These are phyloP conservation scores for Philantomba maxwellii DNA, from an alignment of 2,113 vertebrate species.

Conservation along the genomic window DNA sequence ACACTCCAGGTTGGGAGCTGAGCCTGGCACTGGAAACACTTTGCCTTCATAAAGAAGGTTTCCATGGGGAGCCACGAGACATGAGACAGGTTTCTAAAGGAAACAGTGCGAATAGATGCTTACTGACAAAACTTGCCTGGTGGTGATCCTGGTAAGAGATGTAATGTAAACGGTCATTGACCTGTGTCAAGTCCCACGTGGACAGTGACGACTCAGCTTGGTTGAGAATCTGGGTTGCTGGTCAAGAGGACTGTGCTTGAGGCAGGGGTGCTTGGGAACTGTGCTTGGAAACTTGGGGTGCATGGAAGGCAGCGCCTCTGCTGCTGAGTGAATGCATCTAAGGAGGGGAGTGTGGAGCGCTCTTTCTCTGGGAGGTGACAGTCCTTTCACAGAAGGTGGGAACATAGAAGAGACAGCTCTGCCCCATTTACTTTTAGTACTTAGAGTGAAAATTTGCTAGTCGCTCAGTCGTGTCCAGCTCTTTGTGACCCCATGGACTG, in stretches of 20 bases:
- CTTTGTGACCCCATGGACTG: neutral
- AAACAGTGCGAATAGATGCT: neutral
- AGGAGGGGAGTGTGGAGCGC: neutral
- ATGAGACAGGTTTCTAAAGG: neutral
- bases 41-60: neutral
- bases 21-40: neutral
- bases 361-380: neutral
- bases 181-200: neutral
- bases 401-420: neutral
- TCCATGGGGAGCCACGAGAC: neutral
- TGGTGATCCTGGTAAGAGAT: neutral
- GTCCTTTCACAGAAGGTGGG: neutral
- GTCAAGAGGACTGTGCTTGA: neutral
- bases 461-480: neutral
- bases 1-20: slow-evolving; percentile 50
- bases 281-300: neutral
- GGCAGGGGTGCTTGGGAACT: neutral
- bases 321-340: neutral
- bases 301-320: neutral
- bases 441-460: neutral
- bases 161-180: neutral
- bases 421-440: neutral
- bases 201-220: neutral
- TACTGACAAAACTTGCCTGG: neutral
- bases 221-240: neutral